Conservation (phyloP, 2,888 invertebrate species). For the Plagodis pulveraria region DNA sequence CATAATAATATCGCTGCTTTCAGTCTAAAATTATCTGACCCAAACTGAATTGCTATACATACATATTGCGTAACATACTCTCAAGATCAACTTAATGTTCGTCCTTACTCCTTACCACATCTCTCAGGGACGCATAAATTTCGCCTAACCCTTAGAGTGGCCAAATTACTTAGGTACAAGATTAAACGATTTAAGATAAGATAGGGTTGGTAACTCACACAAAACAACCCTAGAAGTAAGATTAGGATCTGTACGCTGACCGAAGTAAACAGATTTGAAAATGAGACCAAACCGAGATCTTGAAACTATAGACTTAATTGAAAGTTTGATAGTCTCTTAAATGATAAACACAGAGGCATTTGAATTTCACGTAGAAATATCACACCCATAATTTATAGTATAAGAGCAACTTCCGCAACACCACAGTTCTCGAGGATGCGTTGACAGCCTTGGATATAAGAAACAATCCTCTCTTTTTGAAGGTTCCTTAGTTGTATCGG, state of each 20-base stretch:
- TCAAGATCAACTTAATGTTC: not conserved
- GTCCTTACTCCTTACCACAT: conserved; percentile 1
- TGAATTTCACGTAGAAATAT: too few species aligned
- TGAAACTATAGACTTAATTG: conserved; percentile 6
- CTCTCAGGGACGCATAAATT: conserved; percentile 16
- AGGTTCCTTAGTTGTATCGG: too few species aligned
- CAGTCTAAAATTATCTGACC: too few species aligned
- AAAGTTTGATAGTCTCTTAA: conserved; percentile 1
- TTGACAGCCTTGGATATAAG: too few species aligned
- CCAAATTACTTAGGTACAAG: conserved; percentile 28
- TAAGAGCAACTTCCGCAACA: too few species aligned
- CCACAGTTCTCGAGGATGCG: too few species aligned
- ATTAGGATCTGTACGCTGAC: conserved; percentile 18
- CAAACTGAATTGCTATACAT: too few species aligned
- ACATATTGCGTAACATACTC: too few species aligned
- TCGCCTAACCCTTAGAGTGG: conserved; percentile 11
- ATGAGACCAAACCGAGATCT: conserved; percentile 14
- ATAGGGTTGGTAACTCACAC: conserved; percentile 23
- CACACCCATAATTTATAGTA: too few species aligned
- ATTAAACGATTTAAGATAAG: conserved; percentile 27
- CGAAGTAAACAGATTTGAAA: conserved; percentile 22
- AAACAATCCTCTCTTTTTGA: too few species aligned
- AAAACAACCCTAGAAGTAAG: conserved; percentile 21
- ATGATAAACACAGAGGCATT: too few species aligned
- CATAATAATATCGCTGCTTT: too few species aligned